These are phyloP conservation scores for Clinocottus analis DNA, from an alignment of 2,113 vertebrate species.

Conservation along the genomic window DNA sequence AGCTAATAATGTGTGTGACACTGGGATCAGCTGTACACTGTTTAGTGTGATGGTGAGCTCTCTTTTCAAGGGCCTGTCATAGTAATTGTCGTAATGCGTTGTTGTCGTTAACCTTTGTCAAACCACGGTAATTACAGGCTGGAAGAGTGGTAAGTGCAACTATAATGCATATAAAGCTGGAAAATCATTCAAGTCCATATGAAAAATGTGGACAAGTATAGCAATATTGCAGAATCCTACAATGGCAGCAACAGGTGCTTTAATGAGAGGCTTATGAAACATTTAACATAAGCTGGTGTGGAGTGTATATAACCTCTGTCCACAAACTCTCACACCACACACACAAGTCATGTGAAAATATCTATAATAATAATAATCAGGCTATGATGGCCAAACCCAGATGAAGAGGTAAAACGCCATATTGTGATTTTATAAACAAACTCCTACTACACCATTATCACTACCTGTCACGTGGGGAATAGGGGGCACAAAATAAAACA, in stretches of 20 bases:
- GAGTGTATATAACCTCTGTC: conserved; percentile 7
- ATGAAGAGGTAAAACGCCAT: neutral
- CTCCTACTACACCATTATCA: neutral
- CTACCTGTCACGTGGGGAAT: no score
- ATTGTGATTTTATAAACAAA: neutral
- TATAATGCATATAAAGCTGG: neutral
- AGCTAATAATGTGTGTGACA: conserved; percentile 20
- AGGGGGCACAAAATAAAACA: no score
- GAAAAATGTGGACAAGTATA: conserved; percentile 16
- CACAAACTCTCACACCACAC: neutral
- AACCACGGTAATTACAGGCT: conserved; percentile 24
- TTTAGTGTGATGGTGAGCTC: conserved; percentile 9
- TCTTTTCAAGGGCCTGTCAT: neutral
- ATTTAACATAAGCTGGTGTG: conserved; percentile 9
- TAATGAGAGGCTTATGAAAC: conserved; percentile 24
- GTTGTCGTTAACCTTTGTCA: conserved; percentile 42
- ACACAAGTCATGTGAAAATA: neutral
- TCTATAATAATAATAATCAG: neutral
- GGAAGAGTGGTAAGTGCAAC: conserved; percentile 8
- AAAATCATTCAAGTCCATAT: conserved; percentile 10
- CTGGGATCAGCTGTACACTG: neutral
- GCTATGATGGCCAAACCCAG: neutral
- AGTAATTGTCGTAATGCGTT: conserved; percentile 1
- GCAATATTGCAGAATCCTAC: neutral
- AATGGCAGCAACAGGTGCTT: conserved; percentile 1